Base-by-base conservation (phyloP, 1,140 invertebrate genomes). In the Macrobrachium rosenbergii region DNA sequence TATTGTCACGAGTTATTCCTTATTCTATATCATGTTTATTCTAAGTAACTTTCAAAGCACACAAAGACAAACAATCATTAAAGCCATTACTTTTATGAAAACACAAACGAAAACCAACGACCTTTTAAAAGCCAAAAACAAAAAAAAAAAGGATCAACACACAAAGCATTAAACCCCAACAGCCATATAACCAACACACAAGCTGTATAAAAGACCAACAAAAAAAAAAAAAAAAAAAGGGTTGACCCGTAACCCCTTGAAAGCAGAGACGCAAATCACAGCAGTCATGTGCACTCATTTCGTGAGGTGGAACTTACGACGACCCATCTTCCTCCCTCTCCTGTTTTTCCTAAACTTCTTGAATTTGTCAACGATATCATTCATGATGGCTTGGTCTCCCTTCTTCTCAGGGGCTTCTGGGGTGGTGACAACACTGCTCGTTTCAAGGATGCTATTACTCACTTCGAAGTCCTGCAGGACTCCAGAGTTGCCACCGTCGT, bases 311-410 rank as follows among this genome's bases (percentile, higher is more conserved):
- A 72, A 83, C 82, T 83, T 88, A 88, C 87, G 87, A 58, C 62
- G 76, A 43, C 79, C 88, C 67, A 75, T 86, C 80, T 89, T 89
- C 52, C 88, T 89, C 58, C 88, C 88, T 60, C 62, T 63, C 88
- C 88, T 86, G 83, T 89, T 89, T 69, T 82, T 89, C 23, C 77
- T 77, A 63, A 45, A 82, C 63, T 82, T 89, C 88, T 82, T 89
- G 88, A 75, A 86, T 73, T 86, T 85, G 79, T 86, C 77, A 37
- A 89, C 85, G 19, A 89, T 19, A 43, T 45, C 75, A 73, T 89
- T 89, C 58, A 89, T 52, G 43, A 89, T 59, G 19, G 43, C 73
- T 14, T 85, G 67, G 62, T 86, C 82, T 37, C 76, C 23, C 52
- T 59, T 59, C 77, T 62, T 45, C 23, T 12, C 21, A 17, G 12